Conservation (phyloP, 2,888 invertebrate species). For the Acholoe squamosa region DNA sequence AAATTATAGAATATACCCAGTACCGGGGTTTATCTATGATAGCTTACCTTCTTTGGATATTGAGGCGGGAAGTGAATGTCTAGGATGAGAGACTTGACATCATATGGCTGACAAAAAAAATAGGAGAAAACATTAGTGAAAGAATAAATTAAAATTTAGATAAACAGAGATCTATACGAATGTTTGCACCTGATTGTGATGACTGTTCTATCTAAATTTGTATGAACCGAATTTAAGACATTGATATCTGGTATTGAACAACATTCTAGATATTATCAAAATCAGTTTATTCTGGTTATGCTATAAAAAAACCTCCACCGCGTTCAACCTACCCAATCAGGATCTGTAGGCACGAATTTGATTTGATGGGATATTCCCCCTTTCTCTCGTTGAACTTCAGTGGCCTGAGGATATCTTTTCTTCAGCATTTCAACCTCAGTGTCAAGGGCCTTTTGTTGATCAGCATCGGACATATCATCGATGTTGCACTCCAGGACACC, state of each 20-base stretch:
- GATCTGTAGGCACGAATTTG: slow-evolving; percentile 77
- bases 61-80: slow-evolving; percentile 73
- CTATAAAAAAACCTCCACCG: background rate
- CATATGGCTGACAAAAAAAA: slow-evolving; percentile 77
- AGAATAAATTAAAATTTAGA: background rate
- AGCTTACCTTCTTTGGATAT: slow-evolving; percentile 78
- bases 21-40: background rate
- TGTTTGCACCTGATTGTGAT: no score
- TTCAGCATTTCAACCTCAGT: slow-evolving; percentile 77
- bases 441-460: slow-evolving; percentile 71
- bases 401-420: slow-evolving; percentile 76
- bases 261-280: background rate
- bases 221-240: background rate
- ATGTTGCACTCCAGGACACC: background rate
- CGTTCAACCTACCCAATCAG: slow-evolving; percentile 79
- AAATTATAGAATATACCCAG: background rate
- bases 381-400: slow-evolving; percentile 67
- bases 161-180: background rate
- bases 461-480: background rate
- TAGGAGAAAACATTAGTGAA: background rate
- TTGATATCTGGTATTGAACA: background rate
- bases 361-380: slow-evolving; percentile 69
- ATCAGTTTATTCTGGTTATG: background rate
- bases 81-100: slow-evolving; percentile 77
- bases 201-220: background rate